Conservation (phyloP, 1,140 invertebrate species). For the Acromyrmex echinatior region DNA sequence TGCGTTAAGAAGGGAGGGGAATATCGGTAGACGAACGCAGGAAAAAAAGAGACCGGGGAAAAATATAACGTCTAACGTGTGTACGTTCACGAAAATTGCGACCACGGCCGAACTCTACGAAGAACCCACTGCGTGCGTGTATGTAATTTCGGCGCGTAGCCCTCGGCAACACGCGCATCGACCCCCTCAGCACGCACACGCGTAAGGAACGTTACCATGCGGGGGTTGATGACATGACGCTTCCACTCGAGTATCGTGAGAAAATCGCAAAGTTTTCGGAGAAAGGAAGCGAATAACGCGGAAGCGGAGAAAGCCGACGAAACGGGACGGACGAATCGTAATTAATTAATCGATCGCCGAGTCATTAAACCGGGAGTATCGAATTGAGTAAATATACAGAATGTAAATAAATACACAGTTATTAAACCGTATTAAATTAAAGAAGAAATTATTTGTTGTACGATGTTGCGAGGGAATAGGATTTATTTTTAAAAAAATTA, state of each 20-base stretch:
- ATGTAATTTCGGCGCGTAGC: conserved; percentile 38
- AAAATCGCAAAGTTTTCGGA: conserved; percentile 47
- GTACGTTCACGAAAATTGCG: conserved; percentile 68
- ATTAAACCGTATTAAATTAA: background rate
- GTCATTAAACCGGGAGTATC: background rate
- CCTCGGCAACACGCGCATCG: background rate
- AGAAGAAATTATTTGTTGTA: background rate
- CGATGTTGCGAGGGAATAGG: background rate
- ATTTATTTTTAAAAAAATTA: background rate
- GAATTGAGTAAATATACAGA: background rate
- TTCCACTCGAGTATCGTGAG: conserved; percentile 61
- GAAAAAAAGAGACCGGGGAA: conserved; percentile 14
- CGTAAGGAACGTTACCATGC: conserved; percentile 44
- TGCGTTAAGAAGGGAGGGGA: conserved; percentile 1
- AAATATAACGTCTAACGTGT: conserved; percentile 8
- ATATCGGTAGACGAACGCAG: background rate
- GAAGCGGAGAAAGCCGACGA: background rate
- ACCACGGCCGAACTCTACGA: conserved; percentile 35
- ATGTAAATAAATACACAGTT: background rate
- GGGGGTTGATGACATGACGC: conserved; percentile 50
- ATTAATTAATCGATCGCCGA: background rate
- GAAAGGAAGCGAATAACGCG: conserved; percentile 2
- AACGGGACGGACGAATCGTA: background rate
- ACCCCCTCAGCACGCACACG: conserved; percentile 3
- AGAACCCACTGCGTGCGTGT: background rate